A percentile compares a stretch with the other conserved stretches of the same genome.
These are phyloP conservation scores for Notothenia rossii DNA, from an alignment of 2,113 vertebrate genomes.

Conservation along the genomic window DNA sequence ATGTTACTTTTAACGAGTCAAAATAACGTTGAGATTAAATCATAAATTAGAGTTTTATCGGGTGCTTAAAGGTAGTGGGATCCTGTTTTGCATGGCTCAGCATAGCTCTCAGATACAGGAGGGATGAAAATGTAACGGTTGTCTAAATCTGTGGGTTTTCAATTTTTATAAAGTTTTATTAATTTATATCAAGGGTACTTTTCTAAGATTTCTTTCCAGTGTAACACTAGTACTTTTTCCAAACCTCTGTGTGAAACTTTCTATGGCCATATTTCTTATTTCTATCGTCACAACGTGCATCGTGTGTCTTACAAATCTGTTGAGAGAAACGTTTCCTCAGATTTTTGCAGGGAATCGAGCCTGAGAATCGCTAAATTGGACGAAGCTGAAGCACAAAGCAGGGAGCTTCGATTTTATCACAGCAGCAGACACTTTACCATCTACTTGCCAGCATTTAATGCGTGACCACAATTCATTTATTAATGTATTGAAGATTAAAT, in stretches of 20 bases:
- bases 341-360: slow-evolving; percentile 61
- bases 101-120: slow-evolving; percentile 53
- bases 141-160: slow-evolving; percentile 69
- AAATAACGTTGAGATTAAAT: slow-evolving; percentile 36
- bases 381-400: slow-evolving; percentile 73
- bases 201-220: slow-evolving; percentile 50
- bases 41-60: slow-evolving; percentile 38
- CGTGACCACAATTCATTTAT: slow-evolving; percentile 47
- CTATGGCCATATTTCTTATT: slow-evolving; percentile 22
- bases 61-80: slow-evolving; percentile 44
- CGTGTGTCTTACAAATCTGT: slow-evolving; percentile 33
- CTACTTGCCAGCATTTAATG: slow-evolving; percentile 42
- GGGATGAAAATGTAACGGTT: slow-evolving; percentile 34
- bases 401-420: slow-evolving; percentile 51
- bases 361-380: slow-evolving; percentile 55
- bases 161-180: slow-evolving; percentile 71
- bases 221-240: slow-evolving; percentile 43
- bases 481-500: slow-evolving; percentile 12
- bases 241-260: slow-evolving; percentile 63
- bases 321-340: slow-evolving; percentile 45
- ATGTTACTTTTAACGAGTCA: slow-evolving; percentile 56
- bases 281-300: too few species aligned
- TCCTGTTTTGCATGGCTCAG: slow-evolving; percentile 73
- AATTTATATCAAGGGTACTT: slow-evolving; percentile 69
- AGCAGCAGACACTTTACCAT: slow-evolving; percentile 61